Conservation (phyloP, 2,888 invertebrate genomes). For the Polydrusus pterygomalis region DNA sequence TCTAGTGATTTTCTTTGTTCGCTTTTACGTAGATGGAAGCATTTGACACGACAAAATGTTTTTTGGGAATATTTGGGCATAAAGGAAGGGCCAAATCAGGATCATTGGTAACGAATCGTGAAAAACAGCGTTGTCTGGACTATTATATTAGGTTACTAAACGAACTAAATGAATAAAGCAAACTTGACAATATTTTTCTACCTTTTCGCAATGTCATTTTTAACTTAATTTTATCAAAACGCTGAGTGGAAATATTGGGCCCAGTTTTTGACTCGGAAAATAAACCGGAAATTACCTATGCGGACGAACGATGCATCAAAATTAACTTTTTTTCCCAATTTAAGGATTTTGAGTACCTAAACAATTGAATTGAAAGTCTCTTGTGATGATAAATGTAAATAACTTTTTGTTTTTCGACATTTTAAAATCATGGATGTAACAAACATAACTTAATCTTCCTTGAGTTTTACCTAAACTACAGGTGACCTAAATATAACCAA, state of each 20-base stretch:
- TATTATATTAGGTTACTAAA: conserved; percentile 70
- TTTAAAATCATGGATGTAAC: no score
- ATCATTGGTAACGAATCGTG: conserved; percentile 59
- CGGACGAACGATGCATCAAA: conserved; percentile 51
- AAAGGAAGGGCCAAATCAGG: conserved; percentile 53
- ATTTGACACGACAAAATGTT: conserved; percentile 23
- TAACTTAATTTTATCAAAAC: conserved; percentile 60
- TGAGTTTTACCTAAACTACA: no score
- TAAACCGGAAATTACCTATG: conserved; percentile 56
- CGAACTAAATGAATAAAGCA: conserved; percentile 69
- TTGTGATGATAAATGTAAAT: conserved; percentile 17
- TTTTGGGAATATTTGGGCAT: conserved; percentile 43
- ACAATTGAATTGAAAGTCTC: conserved; percentile 10
- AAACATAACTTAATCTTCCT: no score
- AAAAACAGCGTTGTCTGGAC: conserved; percentile 57
- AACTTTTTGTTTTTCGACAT: background rate
- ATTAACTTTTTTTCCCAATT: conserved; percentile 50
- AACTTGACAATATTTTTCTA: conserved; percentile 68
- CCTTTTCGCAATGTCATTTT: conserved; percentile 61
- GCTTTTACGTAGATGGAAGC: conserved; percentile 18
- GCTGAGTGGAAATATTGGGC: conserved; percentile 58
- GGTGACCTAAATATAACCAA: no score
- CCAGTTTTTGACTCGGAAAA: conserved; percentile 53
- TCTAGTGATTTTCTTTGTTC: background rate
- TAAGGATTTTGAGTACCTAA: conserved; percentile 34